Base-by-base conservation (phyloP, 2,888 invertebrate species). In the Apotomis betuletana region DNA sequence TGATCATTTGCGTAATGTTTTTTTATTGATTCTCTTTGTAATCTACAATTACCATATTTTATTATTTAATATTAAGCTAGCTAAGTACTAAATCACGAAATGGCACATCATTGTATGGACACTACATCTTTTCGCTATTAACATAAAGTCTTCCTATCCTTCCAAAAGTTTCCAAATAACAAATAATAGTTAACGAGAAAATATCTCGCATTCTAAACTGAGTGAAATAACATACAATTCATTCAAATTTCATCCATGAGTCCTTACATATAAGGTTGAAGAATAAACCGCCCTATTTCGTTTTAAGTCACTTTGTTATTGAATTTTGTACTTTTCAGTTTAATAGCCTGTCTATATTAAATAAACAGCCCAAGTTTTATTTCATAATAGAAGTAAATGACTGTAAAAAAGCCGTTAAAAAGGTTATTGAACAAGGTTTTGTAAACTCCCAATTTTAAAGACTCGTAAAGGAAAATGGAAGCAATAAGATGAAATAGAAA, bases 301-400 rank as follows among this genome's bases (percentile, higher is more conserved):
- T 38, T 58, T n/a, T n/a, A 58, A 58, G 38, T n/a, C 10, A 5
- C 49, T 49, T 6, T 49, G 12, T 38, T 38, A 57, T 58, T 49
- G 10, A 36, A 3, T n/a, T n/a, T 5, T n/a, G 38, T 6, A 38
- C 58, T n/a, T 58, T 58, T n/a, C n/a, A 15, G 38, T 12, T 38
- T 38, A 58, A 58, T 36, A 27, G 36, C 6, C 58, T 38, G 58
- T 58, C 12, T 58, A 58, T 58, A 58, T 58, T 58, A 58, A 58
- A 58, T 58, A n/a, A 38, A 38, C 12, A 5, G n/a, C 12, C 41
- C 5, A 12, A 58, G 12, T 58, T 38, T 12, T 27, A 12, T 4
- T 12, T 5, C 2, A 38, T 58, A 58, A 38, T 58, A 38, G 38
- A 58, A 38, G 38, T 12, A 10, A n/a, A 58, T 49, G 12, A 49